Percentiles rank a stretch among this genome's conserved stretches.
Evolutionary conservation across 2,888 invertebrate genomes (phyloP).

Genomic region (Griposia aprilina): DNA sequence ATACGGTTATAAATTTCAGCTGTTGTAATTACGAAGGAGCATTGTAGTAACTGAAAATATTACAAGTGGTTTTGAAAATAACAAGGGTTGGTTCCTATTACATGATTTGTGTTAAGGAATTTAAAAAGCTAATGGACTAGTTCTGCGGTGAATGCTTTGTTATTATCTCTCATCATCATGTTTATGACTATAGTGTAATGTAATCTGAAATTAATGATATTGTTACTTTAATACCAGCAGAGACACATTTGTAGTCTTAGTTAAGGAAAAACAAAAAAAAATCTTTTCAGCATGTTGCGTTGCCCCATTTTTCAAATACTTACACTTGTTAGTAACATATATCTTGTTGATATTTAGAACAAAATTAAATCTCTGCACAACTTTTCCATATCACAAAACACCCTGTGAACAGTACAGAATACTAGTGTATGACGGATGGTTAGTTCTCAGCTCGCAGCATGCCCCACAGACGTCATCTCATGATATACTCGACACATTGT

Average conservation of each 20-base stretch:
- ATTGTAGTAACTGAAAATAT: conserved; percentile 58
- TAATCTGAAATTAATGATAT: too few species aligned
- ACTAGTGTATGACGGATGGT: conserved; percentile 82
- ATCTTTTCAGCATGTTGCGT: too few species aligned
- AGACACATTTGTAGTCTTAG: too few species aligned
- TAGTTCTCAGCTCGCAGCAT: conserved; percentile 74
- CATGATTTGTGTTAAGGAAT: conserved; percentile 3
- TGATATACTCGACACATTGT: conserved; percentile 89
- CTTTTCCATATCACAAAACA: conserved; percentile 48
- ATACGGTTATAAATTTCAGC: conserved; percentile 70
- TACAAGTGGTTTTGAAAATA: conserved; percentile 41
- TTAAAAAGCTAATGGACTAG: neutral
- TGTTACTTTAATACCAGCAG: too few species aligned
- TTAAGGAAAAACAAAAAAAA: too few species aligned
- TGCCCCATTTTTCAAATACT: too few species aligned
- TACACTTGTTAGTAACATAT: too few species aligned
- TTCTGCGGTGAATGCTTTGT: neutral
- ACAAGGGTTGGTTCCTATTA: conserved; percentile 10
- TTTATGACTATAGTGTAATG: too few species aligned
- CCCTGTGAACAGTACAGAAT: conserved; percentile 70
- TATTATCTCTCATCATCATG: too few species aligned
- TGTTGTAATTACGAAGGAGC: conserved; percentile 65
- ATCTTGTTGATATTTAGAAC: too few species aligned
- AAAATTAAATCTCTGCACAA: too few species aligned
- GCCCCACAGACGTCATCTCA: conserved; percentile 84